phyloP scores from a whole-genome alignment of 2,113 vertebrate genomes.

The Pelodiscus sinensis region DNA sequence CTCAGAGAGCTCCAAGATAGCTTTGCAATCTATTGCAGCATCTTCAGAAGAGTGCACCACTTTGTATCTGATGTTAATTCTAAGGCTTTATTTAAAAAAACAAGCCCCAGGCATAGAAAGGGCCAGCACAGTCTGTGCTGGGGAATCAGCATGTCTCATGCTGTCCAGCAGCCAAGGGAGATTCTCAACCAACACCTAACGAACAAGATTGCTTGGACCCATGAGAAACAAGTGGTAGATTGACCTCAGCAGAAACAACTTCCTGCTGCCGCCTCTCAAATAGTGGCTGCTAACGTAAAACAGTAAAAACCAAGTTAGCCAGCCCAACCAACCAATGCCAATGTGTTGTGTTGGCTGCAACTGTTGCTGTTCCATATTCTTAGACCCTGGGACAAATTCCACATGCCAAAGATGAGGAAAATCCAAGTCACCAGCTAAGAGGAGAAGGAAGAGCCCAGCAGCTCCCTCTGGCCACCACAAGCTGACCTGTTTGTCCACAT shows the following conservation, averaged over 20 bases:
- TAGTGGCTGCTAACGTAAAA: neutral
- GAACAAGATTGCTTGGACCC: neutral
- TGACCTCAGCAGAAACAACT: neutral
- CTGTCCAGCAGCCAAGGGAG: neutral
- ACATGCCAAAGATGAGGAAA: neutral
- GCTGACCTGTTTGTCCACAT: neutral
- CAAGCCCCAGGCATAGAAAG: too few species aligned
- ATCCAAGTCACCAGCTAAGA: constrained; percentile 10
- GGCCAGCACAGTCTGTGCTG: neutral
- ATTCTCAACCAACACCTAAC: neutral
- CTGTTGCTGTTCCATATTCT: neutral
- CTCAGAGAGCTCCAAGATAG: constrained; percentile 9
- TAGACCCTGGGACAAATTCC: neutral
- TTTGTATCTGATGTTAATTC: neutral
- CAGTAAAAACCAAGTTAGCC: neutral
- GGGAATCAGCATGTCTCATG: rapidly evolving
- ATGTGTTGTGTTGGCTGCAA: neutral
- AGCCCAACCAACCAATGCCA: neutral
- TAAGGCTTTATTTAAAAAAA: neutral
- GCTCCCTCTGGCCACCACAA: constrained; percentile 43
- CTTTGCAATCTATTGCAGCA: neutral
- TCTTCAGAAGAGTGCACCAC: constrained; percentile 1
- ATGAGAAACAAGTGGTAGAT: neutral
- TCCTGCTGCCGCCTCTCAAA: neutral
- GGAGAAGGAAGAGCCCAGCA: constrained; percentile 5